Evolutionary conservation across 2,113 vertebrate species (phyloP), one percentile per base, ranked within the genome.

Genomic region (Ochotona princeps): DNA sequence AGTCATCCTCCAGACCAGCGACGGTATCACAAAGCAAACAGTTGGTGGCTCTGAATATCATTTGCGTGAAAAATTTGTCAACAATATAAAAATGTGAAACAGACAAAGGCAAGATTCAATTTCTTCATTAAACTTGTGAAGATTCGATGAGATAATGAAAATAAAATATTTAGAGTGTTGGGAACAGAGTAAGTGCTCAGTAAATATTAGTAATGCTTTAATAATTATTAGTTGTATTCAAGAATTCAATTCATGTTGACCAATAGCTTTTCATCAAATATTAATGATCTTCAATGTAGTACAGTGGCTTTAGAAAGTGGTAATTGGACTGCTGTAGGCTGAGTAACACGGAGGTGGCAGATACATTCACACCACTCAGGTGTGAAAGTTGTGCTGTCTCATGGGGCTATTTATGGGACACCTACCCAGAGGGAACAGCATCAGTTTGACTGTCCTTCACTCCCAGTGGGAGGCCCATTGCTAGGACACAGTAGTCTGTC

Each of bases 201-300:
- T 92, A 95, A 92, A 92, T 95, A 88, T 94, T 93, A 94, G 70
- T 47, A 66, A 83, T 76, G 7, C 20, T 82, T 91, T 92, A 70
- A 80, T 80, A 93, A 94, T 95, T 92, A 85, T 86, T 66, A 79
- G n/a, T 87, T 94, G 7, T 69, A 88, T 60, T 94, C 25, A 93
- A 79, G 84, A 26, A 87, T 84, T 93, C 65, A 93, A 44, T 96
- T 80, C 26, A 83, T 67, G 87, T 96, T 93, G n/a, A 35, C 94
- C 90, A 94, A 85, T 82, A 90, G 54, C 2, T 90, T 95, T 95
- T 93, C 69, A 92, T 93, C 90, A 94, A 94, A 80, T 93, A 94
- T 96, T 90, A 93, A 88, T 90, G 94, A 95, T 44, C 79, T 86
- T 90, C 61, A 63, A 18, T 65, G 75, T 63, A 86, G 86, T 38